Conservation (phyloP, 2,888 invertebrate species). For the Drosophila infuscata region DNA sequence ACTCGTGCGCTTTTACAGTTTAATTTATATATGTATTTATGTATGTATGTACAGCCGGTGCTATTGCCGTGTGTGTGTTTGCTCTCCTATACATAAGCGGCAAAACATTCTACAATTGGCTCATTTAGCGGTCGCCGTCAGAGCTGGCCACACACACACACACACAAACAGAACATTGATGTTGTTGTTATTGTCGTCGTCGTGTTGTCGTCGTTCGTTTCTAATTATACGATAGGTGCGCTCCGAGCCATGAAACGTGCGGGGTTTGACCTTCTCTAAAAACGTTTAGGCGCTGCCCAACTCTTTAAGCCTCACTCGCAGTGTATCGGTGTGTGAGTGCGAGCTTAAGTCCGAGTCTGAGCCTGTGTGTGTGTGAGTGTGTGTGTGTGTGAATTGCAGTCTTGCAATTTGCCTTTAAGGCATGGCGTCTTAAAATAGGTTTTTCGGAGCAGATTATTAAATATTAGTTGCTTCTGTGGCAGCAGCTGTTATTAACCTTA, state of each 20-base stretch:
- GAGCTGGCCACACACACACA: constrained; percentile 29
- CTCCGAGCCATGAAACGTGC: constrained; percentile 80
- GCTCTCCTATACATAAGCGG: constrained; percentile 46
- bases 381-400: constrained; percentile 38
- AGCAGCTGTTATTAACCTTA: constrained; percentile 63
- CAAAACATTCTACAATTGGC: constrained; percentile 73
- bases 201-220: constrained; percentile 71
- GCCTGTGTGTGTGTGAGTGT: constrained; percentile 9
- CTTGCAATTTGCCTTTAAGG: constrained; percentile 50
- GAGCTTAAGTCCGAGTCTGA: constrained; percentile 1
- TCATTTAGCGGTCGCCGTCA: constrained; percentile 63
- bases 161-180: constrained; percentile 11
- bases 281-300: constrained; percentile 70
- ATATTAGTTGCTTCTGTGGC: constrained; percentile 72
- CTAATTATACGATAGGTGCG: constrained; percentile 81
- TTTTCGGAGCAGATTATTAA: constrained; percentile 63
- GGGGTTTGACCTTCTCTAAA: constrained; percentile 77
- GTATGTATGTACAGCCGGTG: constrained; percentile 13
- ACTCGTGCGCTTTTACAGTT: constrained; percentile 41
- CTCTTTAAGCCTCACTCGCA: constrained; percentile 11
- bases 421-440: constrained; percentile 55
- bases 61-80: constrained; percentile 17
- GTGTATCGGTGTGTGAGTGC: constrained; percentile 3
- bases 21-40: constrained; percentile 17
- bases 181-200: constrained; percentile 43